These are phyloP conservation scores for Teleogryllus occipitalis DNA, from an alignment of 1,140 invertebrate genomes.

Conservation along the genomic window DNA sequence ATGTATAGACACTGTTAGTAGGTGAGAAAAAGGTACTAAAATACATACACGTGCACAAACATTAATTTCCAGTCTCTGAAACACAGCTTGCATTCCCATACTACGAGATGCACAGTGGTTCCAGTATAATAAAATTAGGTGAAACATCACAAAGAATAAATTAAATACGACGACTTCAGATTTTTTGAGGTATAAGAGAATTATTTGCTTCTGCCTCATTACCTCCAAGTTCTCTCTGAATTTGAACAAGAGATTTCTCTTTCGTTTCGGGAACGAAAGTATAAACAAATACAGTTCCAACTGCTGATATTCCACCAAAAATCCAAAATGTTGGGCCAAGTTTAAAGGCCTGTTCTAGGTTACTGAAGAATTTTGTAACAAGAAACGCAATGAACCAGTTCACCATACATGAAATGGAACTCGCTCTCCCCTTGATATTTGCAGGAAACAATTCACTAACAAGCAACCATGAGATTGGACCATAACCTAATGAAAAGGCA, in stretches of 20 bases:
- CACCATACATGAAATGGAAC: conserved; percentile 27
- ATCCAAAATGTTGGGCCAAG: conserved; percentile 47
- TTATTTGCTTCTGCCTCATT: not conserved
- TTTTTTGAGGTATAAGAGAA: too few relatives aligned
- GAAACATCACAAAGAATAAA: too few relatives aligned
- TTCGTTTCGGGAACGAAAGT: conserved; percentile 71
- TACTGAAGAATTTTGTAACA: conserved; percentile 46
- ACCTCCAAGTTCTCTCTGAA: conserved; percentile 50
- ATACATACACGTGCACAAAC: too few relatives aligned
- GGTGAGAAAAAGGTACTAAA: too few relatives aligned
- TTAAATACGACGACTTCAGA: too few relatives aligned
- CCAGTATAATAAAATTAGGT: too few relatives aligned
- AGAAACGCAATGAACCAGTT: conserved; percentile 43
- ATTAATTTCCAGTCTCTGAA: too few relatives aligned
- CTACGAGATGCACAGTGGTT: too few relatives aligned
- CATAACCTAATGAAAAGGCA: conserved; percentile 48
- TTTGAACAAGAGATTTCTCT: conserved; percentile 62
- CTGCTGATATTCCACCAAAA: conserved; percentile 44
- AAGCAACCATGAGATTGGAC: conserved; percentile 78
- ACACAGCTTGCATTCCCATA: too few relatives aligned
- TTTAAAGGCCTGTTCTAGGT: conserved; percentile 38
- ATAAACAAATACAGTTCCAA: conserved; percentile 44
- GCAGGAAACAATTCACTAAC: conserved; percentile 67
- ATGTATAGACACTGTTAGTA: too few relatives aligned
- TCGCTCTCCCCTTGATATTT: conserved; percentile 53